A percentile compares a stretch with the other conserved stretches of the same genome.
These are phyloP conservation scores for Tetramorium alpestre DNA, from an alignment of 1,140 invertebrate genomes.

Conservation along the genomic window DNA sequence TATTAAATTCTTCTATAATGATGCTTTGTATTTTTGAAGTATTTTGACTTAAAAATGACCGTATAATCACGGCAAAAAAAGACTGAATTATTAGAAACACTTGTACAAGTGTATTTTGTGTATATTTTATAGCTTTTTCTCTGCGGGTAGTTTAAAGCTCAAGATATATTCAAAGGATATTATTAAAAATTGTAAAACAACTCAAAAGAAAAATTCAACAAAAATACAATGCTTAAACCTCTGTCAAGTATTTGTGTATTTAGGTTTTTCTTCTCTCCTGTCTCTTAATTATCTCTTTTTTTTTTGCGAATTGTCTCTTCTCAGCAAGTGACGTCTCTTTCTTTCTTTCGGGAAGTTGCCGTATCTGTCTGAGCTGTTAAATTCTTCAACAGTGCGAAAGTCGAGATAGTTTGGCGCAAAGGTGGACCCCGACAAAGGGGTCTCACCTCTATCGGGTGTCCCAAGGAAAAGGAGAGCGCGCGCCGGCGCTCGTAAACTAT, in stretches of 20 bases:
- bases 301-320: no score
- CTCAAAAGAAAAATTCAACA: no score
- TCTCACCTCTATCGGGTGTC: constrained; percentile 60
- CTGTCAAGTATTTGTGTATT: neutral
- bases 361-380: constrained; percentile 50
- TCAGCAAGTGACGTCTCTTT: neutral
- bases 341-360: neutral
- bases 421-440: constrained; percentile 54
- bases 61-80: no score
- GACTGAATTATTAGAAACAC: no score
- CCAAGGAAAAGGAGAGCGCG: constrained; percentile 54
- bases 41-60: no score
- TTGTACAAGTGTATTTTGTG: no score
- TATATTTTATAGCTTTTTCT: neutral
- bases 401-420: constrained; percentile 68
- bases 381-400: constrained; percentile 59
- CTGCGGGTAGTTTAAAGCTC: no score
- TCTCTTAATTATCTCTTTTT: neutral
- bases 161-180: no score
- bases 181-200: no score
- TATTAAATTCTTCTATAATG: no score
- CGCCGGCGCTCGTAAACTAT: constrained; percentile 68
- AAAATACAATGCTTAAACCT: no score
- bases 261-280: neutral
- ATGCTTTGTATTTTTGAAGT: no score